Evolutionary conservation across 2,888 invertebrate genomes (phyloP), one percentile per base, ranked within the genome.

Genomic region (Selenia dentaria): DNA sequence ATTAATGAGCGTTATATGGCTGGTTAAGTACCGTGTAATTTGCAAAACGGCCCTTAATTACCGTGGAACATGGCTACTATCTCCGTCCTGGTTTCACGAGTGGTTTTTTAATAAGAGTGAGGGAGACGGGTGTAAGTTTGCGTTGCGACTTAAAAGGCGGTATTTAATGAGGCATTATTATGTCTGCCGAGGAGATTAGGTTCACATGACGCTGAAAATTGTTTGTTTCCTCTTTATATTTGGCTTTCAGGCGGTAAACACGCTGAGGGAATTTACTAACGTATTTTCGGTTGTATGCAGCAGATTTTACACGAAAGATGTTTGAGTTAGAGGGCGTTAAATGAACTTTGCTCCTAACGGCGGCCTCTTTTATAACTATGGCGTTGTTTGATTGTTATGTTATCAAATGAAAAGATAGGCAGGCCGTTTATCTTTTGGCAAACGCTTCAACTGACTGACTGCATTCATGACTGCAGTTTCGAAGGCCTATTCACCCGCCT

Each of bases 11-110:
- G 90, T 92, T 92, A 92, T 92, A 92, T 92, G 92, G 92, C 92
- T 92, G 91, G 91, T 92, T 93, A 94, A 94, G 93, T 93, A 93
- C 93, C 93, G 91, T 93, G 93, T 94, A 94, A 94, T 94, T 93
- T 93, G 93, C 93, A 93, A 93, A 93, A 93, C 93, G 93, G 92
- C 92, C 93, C 93, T 93, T 93, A 93, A 93, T 93, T 91, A 91
- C 87, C 88, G 81, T 74, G 72, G 85, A 86, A 82, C 84, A 83
- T 76, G 78, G 82, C 86, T 87, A 85, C 89, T 80, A 73, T 77
- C 67, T 69, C 79, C 66, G 59, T 85, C 87, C 78, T 79, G 79
- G 73, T 85, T 83, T 67, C 54, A 35, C 63, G 52, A 37, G 25
- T 54, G 51, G 54, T 57, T 53, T 59, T 51, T 16, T 26, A 38